Conservation (phyloP, 2,797 vertebrate genomes). For the Macroramphosus scolopax region DNA sequence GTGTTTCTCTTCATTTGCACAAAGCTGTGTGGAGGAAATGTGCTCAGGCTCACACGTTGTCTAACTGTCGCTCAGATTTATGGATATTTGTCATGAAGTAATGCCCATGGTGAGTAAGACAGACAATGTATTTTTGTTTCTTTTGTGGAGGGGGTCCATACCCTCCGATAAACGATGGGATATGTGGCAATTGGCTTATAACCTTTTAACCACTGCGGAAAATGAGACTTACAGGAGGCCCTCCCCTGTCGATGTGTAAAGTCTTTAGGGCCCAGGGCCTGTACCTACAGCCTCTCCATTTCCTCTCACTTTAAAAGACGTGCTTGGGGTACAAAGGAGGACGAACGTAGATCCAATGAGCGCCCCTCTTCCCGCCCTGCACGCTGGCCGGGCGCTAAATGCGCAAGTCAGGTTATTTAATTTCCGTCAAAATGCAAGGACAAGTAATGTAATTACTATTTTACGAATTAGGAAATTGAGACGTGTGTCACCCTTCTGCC, state of each 20-base stretch:
- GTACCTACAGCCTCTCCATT: constrained; percentile 51
- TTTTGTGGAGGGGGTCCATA: constrained; percentile 41
- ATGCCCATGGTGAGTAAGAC: constrained; percentile 24
- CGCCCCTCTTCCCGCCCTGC: neutral
- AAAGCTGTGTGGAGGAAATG: neutral
- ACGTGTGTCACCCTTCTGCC: too few relatives aligned
- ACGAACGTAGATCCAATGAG: constrained; percentile 34
- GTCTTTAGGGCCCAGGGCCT: constrained; percentile 56
- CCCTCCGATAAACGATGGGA: constrained; percentile 39
- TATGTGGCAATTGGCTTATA: constrained; percentile 59
- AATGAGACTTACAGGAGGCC: constrained; percentile 62
- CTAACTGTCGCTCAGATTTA: constrained; percentile 1
- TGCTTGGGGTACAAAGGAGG: constrained; percentile 57
- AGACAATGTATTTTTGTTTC: constrained; percentile 34
- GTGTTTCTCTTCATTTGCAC: constrained; percentile 1
- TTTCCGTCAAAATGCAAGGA: too few relatives aligned
- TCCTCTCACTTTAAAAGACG: constrained; percentile 60
- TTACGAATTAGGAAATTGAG: too few relatives aligned
- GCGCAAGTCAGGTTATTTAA: too few relatives aligned
- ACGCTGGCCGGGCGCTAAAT: too few relatives aligned
- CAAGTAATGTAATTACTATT: too few relatives aligned
- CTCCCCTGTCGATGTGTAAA: constrained; percentile 47
- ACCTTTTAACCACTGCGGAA: constrained; percentile 64
- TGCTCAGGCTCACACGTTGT: constrained; percentile 8
- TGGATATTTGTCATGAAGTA: constrained; percentile 23